A percentile compares a stretch with the other conserved stretches of the same genome.
These are phyloP conservation scores for Zygothrica quintamaculata DNA, from an alignment of 2,888 invertebrate genomes.

Conservation along the genomic window DNA sequence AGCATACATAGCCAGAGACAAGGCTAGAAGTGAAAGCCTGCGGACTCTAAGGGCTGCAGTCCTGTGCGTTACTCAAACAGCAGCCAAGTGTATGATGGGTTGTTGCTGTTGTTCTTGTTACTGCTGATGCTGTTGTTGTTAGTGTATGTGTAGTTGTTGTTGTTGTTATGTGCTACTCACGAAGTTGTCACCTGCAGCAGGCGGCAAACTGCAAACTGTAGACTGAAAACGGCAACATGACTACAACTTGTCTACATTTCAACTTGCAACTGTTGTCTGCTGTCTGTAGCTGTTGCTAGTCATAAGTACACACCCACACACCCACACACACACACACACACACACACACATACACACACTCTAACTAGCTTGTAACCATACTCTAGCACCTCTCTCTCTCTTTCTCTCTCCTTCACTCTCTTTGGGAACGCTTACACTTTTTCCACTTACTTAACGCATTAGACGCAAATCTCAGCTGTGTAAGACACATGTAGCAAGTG, in stretches of 20 bases:
- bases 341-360: constrained; percentile 2
- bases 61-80: constrained; percentile 53
- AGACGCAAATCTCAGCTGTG: constrained; percentile 33
- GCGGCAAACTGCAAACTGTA: constrained; percentile 46
- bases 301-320: constrained; percentile 1
- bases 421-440: no score
- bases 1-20: constrained; percentile 70
- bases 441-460: constrained; percentile 76
- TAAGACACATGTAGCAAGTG: constrained; percentile 5
- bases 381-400: constrained; percentile 5
- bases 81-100: constrained; percentile 51
- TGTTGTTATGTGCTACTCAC: constrained; percentile 44
- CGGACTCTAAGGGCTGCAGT: constrained; percentile 38
- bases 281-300: constrained; percentile 33
- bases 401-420: constrained; percentile 36
- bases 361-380: constrained; percentile 42
- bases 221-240: constrained; percentile 69
- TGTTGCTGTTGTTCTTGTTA: constrained; percentile 35
- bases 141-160: constrained; percentile 14
- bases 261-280: constrained; percentile 54
- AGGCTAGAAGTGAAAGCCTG: constrained; percentile 60
- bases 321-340: not conserved
- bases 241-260: constrained; percentile 77
- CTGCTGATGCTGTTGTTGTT: constrained; percentile 6
- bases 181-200: constrained; percentile 73